Evolutionary conservation across 37 sponge, comb jelly and placozoan genomes (phyloP).

Genomic region (Spongilla lacustris): DNA sequence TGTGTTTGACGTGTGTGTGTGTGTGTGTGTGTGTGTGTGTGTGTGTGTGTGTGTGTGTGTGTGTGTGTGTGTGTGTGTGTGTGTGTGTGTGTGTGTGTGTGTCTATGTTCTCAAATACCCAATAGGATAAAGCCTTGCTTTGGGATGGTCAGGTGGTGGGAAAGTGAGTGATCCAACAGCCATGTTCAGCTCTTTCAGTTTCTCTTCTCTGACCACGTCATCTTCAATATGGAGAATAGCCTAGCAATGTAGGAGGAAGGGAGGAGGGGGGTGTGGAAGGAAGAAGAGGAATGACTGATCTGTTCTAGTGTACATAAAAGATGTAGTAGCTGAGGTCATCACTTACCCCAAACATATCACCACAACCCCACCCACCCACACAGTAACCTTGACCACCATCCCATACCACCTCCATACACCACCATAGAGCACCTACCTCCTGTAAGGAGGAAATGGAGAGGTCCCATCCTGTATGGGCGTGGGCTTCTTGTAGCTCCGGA

Average conservation of each 20-base stretch:
- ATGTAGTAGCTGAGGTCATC: too few relatives aligned
- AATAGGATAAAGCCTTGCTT: not conserved
- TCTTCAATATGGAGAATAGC: conserved; percentile 55
- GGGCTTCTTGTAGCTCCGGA: conserved; percentile 5
- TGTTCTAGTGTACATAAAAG: too few relatives aligned
- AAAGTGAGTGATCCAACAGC: conserved; percentile 49
- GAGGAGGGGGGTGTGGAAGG: conserved; percentile 6
- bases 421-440: conserved; percentile 32
- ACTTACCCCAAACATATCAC: too few relatives aligned
- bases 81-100: not conserved
- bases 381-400: too few relatives aligned
- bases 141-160: conserved; percentile 12
- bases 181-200: conserved; percentile 51
- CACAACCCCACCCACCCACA: too few relatives aligned
- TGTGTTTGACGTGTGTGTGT: too few relatives aligned
- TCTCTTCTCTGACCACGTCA: conserved; percentile 43
- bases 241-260: not conserved
- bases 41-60: too few relatives aligned
- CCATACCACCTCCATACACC: too few relatives aligned
- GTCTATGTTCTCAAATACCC: conserved; percentile 20
- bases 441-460: conserved; percentile 53
- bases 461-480: conserved; percentile 56
- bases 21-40: too few relatives aligned
- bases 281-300: not conserved
- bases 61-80: not conserved